Base-by-base conservation (phyloP, 2,113 vertebrate genomes). In the Xenopus borealis region DNA sequence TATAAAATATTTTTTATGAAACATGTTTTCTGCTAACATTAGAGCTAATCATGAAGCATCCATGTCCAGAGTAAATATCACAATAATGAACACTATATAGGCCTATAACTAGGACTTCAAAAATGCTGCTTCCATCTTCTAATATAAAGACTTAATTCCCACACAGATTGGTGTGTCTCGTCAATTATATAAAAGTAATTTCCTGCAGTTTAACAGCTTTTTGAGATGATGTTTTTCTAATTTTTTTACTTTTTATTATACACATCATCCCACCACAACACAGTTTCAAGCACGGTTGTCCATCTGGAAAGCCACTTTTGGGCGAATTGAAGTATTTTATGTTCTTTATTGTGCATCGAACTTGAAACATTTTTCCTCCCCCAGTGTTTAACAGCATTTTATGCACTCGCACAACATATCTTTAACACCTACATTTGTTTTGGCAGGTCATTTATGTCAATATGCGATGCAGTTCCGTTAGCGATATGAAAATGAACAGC, bases 401-500 rank as follows among this genome's bases (percentile, higher is more conserved):
- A 17, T 70, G 53, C 68, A 59, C 27, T 70, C 40, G 7, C n/a
- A 50, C 19, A 45, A 17, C 53, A 70, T 13, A 59, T 55, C 30
- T 58, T 40, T 45, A 17, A 40, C 33, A 44, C 55, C 30, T 59
- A 59, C 68, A 70, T 70, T 70, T 70, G 27, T 70, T 70, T 70
- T 70, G 53, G 68, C 53, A 70, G 57, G 52, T 17, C 40, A 71
- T 33, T 62, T 62, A 47, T 71, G 57, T 61, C 57, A 71, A 61
- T 71, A 71, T 62, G 18, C 44, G 61, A 45, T 61, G 33, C 44
- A 46, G 14, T 71, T 61, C 53, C 20, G 44, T 20, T 27, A 61
- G 55, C 23, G 17, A 30, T 61, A 61, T 45, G 33, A 44, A 23
- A 47, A 71, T 7, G 57, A 61, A 47, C 69, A 61, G 40, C 12